Evolutionary conservation across 2,888 invertebrate species (phyloP).

Genomic region (Plutella xylostella): DNA sequence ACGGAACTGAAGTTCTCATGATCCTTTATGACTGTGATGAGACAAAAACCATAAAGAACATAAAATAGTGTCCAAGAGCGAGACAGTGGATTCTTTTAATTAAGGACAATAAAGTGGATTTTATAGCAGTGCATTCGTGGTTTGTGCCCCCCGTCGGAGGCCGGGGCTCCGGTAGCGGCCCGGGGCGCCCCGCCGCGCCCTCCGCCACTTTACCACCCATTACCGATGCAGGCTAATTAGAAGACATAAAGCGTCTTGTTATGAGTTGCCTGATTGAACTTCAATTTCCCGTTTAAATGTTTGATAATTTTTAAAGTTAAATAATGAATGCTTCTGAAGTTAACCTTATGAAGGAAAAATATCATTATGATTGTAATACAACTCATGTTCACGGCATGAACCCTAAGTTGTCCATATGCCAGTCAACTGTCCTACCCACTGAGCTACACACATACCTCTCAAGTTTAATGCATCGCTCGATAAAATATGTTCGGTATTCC

Average conservation of each 20-base stretch:
- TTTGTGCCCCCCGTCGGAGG: neutral
- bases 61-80: too few species aligned
- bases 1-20: too few species aligned
- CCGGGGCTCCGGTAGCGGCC: constrained; percentile 29
- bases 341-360: neutral
- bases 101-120: neutral
- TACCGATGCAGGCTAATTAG: constrained; percentile 6
- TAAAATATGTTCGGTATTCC: constrained; percentile 41
- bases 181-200: constrained; percentile 28
- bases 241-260: neutral
- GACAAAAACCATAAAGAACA: too few species aligned
- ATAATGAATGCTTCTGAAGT: neutral
- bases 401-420: too few species aligned
- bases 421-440: too few species aligned
- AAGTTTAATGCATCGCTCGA: constrained; percentile 7
- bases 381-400: too few species aligned
- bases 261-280: too few species aligned
- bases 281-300: too few species aligned
- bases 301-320: neutral
- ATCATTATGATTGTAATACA: too few species aligned
- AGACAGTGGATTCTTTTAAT: neutral
- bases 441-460: too few species aligned
- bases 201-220: constrained; percentile 29
- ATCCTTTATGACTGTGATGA: too few species aligned
- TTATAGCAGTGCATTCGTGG: too few species aligned